Conservation (phyloP, 2,888 invertebrate genomes). For the Pachycephus smyrnensis region DNA sequence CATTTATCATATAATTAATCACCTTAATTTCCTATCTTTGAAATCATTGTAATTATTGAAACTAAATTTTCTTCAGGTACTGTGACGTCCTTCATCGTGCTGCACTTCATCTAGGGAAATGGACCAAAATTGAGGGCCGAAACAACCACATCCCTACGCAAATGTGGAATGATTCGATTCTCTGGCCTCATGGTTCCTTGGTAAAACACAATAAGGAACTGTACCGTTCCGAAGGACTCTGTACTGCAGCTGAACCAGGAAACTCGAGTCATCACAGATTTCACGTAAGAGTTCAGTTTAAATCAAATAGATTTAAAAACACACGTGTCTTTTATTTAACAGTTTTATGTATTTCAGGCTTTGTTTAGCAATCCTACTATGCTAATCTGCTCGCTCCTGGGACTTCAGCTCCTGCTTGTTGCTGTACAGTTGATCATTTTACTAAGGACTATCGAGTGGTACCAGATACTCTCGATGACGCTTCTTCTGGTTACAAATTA, state of each 20-base stretch:
- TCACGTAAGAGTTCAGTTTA: constrained; percentile 76
- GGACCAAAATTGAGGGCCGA: constrained; percentile 74
- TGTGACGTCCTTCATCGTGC: constrained; percentile 92
- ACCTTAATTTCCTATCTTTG: neutral
- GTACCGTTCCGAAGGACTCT: constrained; percentile 81
- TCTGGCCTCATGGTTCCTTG: constrained; percentile 83
- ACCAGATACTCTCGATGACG: constrained; percentile 88
- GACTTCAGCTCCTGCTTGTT: constrained; percentile 78
- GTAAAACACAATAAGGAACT: constrained; percentile 79
- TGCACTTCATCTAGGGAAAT: constrained; percentile 88
- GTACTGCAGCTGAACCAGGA: constrained; percentile 90
- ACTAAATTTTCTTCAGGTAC: constrained; percentile 67
- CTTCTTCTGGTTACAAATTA: constrained; percentile 91
- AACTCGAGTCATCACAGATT: constrained; percentile 85
- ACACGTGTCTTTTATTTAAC: neutral
- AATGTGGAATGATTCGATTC: constrained; percentile 71
- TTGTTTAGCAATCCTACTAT: constrained; percentile 89
- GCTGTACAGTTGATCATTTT: constrained; percentile 83
- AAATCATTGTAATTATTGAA: neutral
- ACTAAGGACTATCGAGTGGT: constrained; percentile 88
- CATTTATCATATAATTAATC: neutral
- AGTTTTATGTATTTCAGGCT: constrained; percentile 70
- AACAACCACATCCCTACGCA: constrained; percentile 71
- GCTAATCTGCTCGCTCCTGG: constrained; percentile 79
- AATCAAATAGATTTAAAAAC: neutral